Evolutionary conservation across 2,113 vertebrate species (phyloP).

Genomic region (Zosterops hypoxanthus): DNA sequence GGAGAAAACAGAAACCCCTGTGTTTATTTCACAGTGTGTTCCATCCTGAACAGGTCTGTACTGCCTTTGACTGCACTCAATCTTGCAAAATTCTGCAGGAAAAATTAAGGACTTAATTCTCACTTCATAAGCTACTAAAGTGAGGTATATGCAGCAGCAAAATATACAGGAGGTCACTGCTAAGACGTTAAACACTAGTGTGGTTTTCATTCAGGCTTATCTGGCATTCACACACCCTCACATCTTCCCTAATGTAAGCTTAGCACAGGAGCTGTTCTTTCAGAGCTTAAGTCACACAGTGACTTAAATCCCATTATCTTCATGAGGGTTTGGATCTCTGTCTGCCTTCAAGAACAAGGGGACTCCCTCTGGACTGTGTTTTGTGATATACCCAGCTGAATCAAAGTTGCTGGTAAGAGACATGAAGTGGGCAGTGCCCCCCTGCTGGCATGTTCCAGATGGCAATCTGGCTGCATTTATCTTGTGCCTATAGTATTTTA

Average conservation of each 20-base stretch:
- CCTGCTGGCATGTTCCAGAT: neutral
- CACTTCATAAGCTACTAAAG: neutral
- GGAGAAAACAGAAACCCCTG: neutral
- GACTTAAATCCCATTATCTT: neutral
- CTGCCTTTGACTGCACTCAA: neutral
- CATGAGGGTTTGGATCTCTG: neutral
- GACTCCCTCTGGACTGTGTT: neutral
- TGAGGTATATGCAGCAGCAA: neutral
- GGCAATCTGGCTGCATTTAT: neutral
- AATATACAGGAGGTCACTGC: neutral
- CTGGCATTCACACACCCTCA: neutral
- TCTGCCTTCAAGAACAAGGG: neutral
- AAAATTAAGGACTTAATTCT: neutral
- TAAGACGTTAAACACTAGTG: neutral
- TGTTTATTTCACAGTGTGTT: neutral
- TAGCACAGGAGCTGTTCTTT: neutral
- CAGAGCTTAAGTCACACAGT: neutral
- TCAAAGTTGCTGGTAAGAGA: neutral
- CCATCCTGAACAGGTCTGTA: neutral
- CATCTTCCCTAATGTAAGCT: neutral
- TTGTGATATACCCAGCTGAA: neutral
- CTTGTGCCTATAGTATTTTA: neutral
- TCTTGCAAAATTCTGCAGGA: neutral
- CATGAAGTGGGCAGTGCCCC: neutral
- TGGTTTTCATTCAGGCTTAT: neutral